phyloP scores from a whole-genome alignment of 2,888 invertebrate genomes.

The Meliscaeva auricollis region DNA sequence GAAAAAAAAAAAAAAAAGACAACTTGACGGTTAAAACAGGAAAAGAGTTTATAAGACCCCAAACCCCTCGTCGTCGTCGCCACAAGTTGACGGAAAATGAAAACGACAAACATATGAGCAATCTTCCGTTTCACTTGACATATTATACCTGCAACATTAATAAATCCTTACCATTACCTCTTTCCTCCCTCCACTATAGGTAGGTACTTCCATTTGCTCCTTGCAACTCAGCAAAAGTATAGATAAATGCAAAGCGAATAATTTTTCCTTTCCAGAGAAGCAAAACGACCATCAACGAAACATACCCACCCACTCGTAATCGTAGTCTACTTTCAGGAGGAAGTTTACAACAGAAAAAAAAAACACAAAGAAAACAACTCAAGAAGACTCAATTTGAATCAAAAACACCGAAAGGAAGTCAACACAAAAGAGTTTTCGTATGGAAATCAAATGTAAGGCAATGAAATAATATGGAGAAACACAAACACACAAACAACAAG shows the following conservation, averaged over 20 bases:
- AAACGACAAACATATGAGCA: slow-evolving; percentile 64
- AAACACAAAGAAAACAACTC: slow-evolving; percentile 18
- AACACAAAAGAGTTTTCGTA: slow-evolving; percentile 53
- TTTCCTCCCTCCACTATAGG: not conserved
- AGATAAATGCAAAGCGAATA: slow-evolving; percentile 14
- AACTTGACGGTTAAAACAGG: not conserved
- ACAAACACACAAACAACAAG: slow-evolving; percentile 22
- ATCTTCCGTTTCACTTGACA: slow-evolving; percentile 69
- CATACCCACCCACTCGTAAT: not conserved
- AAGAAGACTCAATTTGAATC: slow-evolving; percentile 57
- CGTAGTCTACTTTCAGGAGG: slow-evolving; percentile 18
- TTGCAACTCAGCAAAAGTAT: slow-evolving; percentile 31
- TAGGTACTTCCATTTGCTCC: not conserved
- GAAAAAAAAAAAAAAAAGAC: slow-evolving; percentile 14
- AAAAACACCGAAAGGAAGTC: slow-evolving; percentile 40
- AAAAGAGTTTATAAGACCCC: slow-evolving; percentile 57
- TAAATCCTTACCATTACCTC: slow-evolving; percentile 50
- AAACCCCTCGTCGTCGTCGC: not conserved
- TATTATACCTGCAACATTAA: slow-evolving; percentile 72
- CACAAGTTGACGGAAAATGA: slow-evolving; percentile 25
- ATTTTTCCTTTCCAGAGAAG: slow-evolving; percentile 6
- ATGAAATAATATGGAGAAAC: slow-evolving; percentile 63
- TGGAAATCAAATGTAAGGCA: slow-evolving; percentile 75
- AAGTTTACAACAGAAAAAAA: slow-evolving; percentile 57
- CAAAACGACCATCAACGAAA: slow-evolving; percentile 1